These are phyloP conservation scores for Premnoplex brunnescens DNA, from an alignment of 2,797 vertebrate genomes.

Conservation along the genomic window DNA sequence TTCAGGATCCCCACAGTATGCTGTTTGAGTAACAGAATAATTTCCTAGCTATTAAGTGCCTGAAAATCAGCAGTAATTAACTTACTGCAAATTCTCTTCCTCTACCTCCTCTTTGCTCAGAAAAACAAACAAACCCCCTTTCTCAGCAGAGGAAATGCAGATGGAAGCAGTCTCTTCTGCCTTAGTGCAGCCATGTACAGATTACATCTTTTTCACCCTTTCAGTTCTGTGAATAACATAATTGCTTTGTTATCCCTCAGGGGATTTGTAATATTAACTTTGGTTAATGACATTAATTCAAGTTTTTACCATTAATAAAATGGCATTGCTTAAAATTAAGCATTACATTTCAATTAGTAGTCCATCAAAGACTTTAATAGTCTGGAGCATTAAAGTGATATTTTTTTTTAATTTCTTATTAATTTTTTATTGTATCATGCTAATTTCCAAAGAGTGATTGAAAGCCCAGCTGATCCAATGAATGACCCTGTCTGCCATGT, in stretches of 20 bases:
- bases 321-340: slow-evolving; percentile 68
- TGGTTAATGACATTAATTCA: slow-evolving; percentile 74
- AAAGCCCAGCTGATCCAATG: slow-evolving; percentile 52
- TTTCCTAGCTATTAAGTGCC: slow-evolving; percentile 43
- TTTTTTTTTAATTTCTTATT: slow-evolving; percentile 60
- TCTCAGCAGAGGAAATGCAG: slow-evolving; percentile 1
- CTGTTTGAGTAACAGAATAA: slow-evolving; percentile 58
- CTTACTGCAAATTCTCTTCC: slow-evolving; percentile 6
- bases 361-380: slow-evolving; percentile 58
- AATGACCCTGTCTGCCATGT: slow-evolving; percentile 46
- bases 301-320: slow-evolving; percentile 75
- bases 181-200: background rate
- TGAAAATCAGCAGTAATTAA: slow-evolving; percentile 61
- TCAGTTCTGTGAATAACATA: slow-evolving; percentile 58
- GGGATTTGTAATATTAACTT: slow-evolving; percentile 71
- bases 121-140: slow-evolving; percentile 24
- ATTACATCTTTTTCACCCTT: background rate
- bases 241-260: slow-evolving; percentile 69
- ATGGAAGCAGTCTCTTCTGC: background rate
- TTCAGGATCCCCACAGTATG: slow-evolving; percentile 33
- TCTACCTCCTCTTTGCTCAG: slow-evolving; percentile 24
- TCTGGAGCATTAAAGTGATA: slow-evolving; percentile 47
- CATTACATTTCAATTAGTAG: slow-evolving; percentile 72
- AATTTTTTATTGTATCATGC: slow-evolving; percentile 67
- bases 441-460: slow-evolving; percentile 65